Evolutionary conservation across 2,113 vertebrate genomes (phyloP).

Genomic region (Chaetops frenatus): DNA sequence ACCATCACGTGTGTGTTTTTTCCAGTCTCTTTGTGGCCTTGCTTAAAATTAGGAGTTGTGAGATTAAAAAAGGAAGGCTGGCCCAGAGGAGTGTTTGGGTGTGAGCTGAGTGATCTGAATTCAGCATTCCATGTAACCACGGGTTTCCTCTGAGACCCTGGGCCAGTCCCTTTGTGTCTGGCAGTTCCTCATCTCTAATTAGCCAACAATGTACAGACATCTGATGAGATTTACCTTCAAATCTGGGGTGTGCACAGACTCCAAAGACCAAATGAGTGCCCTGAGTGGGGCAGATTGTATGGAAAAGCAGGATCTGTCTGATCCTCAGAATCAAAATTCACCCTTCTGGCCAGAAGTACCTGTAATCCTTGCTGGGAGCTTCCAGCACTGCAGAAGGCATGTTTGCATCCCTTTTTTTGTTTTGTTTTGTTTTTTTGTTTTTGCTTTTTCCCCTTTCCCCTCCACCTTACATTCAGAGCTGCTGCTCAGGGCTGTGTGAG

Average conservation of each 20-base stretch:
- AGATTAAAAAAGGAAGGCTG: not conserved
- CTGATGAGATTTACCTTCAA: not conserved
- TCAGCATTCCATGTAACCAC: not conserved
- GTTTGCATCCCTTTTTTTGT: not conserved
- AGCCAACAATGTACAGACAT: not conserved
- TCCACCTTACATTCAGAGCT: not conserved
- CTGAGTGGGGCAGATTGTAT: not conserved
- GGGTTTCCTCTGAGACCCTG: not conserved
- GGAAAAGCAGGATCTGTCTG: conserved; percentile 30
- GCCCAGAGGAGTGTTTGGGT: not conserved
- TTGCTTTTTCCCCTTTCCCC: not conserved
- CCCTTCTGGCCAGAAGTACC: conserved; percentile 1
- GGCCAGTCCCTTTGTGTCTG: conserved; percentile 35
- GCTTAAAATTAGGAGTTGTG: not conserved
- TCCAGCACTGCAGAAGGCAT: not conserved
- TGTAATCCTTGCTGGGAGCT: not conserved
- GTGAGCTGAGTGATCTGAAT: not conserved
- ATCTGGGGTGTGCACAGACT: not conserved
- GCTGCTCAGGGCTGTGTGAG: not conserved
- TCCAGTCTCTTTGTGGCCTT: not conserved
- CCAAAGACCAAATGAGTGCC: not conserved
- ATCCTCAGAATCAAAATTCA: not conserved
- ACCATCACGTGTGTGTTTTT: not conserved
- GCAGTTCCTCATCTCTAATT: not conserved
- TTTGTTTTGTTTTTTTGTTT: no score